phyloP scores from a whole-genome alignment of 2,113 vertebrate genomes.

The Chaenocephalus aceratus region DNA sequence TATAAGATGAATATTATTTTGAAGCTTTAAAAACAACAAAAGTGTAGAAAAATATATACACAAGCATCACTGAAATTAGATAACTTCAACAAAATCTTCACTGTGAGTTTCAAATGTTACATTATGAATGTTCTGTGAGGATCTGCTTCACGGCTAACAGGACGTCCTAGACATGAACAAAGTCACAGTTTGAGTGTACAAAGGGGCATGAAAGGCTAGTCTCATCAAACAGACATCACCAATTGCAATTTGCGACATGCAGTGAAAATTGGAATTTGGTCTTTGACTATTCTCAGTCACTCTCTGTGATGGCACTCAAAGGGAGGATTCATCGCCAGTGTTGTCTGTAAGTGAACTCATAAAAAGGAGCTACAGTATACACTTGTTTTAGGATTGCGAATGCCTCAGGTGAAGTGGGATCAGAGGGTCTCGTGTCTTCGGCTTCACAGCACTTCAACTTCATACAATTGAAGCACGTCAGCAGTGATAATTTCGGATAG shows the following conservation, averaged over 20 bases:
- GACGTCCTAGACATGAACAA: not conserved
- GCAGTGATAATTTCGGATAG: conserved; percentile 9
- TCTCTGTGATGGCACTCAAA: conserved; percentile 34
- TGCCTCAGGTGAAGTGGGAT: conserved; percentile 10
- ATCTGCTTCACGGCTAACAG: not conserved
- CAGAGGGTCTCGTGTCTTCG: conserved; percentile 20
- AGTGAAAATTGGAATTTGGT: conserved; percentile 13
- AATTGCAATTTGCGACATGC: conserved; percentile 5
- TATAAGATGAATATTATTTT: too few species aligned
- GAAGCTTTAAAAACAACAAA: too few species aligned
- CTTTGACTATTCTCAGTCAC: not conserved
- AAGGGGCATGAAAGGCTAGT: not conserved
- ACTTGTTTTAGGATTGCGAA: conserved; percentile 4
- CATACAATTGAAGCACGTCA: conserved; percentile 26
- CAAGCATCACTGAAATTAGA: not conserved
- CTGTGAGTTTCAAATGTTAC: conserved; percentile 8
- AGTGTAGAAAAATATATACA: too few species aligned
- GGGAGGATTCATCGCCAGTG: conserved; percentile 15
- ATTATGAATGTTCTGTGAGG: not conserved
- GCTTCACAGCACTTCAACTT: conserved; percentile 14
- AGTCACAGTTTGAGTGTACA: conserved; percentile 9
- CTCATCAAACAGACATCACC: conserved; percentile 6
- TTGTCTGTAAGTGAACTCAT: not conserved
- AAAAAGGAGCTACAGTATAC: conserved; percentile 10
- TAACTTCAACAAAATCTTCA: not conserved